These are phyloP conservation scores for Ploceus nigricollis DNA, from an alignment of 2,113 vertebrate genomes.

Conservation along the genomic window DNA sequence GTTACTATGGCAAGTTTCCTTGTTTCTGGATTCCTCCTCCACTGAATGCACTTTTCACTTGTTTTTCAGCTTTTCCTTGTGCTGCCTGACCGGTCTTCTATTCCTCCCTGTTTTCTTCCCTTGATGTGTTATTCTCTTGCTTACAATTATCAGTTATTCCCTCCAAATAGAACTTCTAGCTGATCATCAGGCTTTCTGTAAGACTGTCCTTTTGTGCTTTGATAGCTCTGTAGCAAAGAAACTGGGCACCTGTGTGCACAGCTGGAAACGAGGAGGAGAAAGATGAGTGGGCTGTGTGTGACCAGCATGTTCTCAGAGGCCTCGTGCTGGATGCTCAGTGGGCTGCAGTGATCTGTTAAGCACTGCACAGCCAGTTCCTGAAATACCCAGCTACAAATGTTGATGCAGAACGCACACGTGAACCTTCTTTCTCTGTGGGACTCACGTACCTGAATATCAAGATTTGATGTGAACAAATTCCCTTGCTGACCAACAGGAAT, in stretches of 20 bases:
- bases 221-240: not conserved
- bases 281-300: not conserved
- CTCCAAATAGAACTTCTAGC: not conserved
- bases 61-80: not conserved
- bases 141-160: not conserved
- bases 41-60: not conserved
- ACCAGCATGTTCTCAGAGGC: not conserved
- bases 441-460: fast-evolving
- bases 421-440: not conserved
- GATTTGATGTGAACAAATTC: not conserved
- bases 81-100: not conserved
- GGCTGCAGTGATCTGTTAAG: not conserved
- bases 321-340: not conserved
- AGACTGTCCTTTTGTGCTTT: not conserved
- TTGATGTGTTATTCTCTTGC: not conserved
- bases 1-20: not conserved
- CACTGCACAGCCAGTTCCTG: not conserved
- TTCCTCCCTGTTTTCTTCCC: not conserved
- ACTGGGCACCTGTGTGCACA: not conserved
- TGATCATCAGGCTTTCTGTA: not conserved
- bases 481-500: not conserved
- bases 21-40: not conserved
- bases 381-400: not conserved
- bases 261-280: not conserved
- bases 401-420: not conserved